Base-by-base conservation (phyloP, 2,797 vertebrate genomes). In the Rhodeus uyekii region DNA sequence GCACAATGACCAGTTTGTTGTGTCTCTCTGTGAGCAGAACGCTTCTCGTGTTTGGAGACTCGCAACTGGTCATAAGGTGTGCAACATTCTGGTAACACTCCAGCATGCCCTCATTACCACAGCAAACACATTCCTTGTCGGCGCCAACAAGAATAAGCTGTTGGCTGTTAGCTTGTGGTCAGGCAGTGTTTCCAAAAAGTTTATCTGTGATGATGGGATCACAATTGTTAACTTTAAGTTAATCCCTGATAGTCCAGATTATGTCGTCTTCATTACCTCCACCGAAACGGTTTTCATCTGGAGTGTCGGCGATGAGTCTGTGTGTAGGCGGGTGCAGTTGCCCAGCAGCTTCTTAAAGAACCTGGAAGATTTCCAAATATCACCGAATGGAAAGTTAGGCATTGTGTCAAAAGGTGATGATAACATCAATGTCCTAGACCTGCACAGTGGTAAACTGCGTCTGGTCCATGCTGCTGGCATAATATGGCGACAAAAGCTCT, bases 1-100 rank as follows among this genome's bases (percentile, higher is more conserved):
- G 58, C 98, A 99, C 90, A 99, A 99, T 0, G 98, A 99, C 89
- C 98, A 99, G 86, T 99, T 99, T 92, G 97, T 99, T 79, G 98
- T 99, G 83, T 99, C 98, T 3, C 97, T 99, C 13, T 99, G 98
- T 0, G 97, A 99, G 91, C 97, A 99, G 89, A 99, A 99, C 1
- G 97, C 97, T 76, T 99, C 98, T 44, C 94, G 98, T 86, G 98
- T 99, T 39, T 99, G 98, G 98, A 95, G 98, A 84, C 93, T 99
- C 8, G 96, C 96, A 4, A 99, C 98, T 0, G 98, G 98, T 61
- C 98, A 99, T 89, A 96, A 99, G 84, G 97, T 99, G 76, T 99
- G 98, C 93, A 99, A 99, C 94, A 99, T 99, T 86, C 92, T 99
- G 87, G 97, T 98, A 90, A 95, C 96, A n/a, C 94, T 99, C 90